These are phyloP conservation scores for Formica exsecta DNA, from an alignment of 1,140 invertebrate genomes.

Conservation along the genomic window DNA sequence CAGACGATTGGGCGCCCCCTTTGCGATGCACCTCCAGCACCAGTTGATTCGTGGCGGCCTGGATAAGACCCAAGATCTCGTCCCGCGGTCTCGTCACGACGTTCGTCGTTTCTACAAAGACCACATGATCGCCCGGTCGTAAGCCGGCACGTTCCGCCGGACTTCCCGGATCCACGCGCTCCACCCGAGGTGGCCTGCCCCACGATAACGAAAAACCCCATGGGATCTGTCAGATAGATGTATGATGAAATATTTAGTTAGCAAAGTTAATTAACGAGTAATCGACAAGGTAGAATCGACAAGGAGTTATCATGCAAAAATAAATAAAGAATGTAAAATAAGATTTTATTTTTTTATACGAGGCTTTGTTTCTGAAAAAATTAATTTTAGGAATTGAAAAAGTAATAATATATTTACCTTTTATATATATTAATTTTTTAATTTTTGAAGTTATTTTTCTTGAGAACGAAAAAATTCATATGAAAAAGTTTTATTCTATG, in stretches of 20 bases:
- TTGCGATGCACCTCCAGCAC: conserved; percentile 92
- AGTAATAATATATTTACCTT: too few species aligned
- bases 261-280: neutral
- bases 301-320: too few species aligned
- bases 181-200: conserved; percentile 95
- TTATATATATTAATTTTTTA: too few species aligned
- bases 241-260: neutral
- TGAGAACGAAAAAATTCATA: too few species aligned
- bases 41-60: conserved; percentile 90
- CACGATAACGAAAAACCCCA: conserved; percentile 95
- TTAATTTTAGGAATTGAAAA: too few species aligned
- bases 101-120: conserved; percentile 94
- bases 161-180: conserved; percentile 93
- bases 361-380: too few species aligned
- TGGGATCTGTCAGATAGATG: conserved; percentile 76
- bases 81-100: conserved; percentile 93
- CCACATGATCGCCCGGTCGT: conserved; percentile 93
- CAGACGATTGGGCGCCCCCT: conserved; percentile 72
- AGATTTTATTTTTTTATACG: too few species aligned
- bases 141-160: conserved; percentile 93
- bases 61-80: conserved; percentile 93
- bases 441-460: too few species aligned
- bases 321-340: too few species aligned
- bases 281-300: too few species aligned
- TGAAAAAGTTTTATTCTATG: too few species aligned